A percentile compares a stretch with the other conserved stretches of the same genome.
Evolutionary conservation across 2,888 invertebrate species (phyloP).

Genomic region (Hyposoter didymator): DNA sequence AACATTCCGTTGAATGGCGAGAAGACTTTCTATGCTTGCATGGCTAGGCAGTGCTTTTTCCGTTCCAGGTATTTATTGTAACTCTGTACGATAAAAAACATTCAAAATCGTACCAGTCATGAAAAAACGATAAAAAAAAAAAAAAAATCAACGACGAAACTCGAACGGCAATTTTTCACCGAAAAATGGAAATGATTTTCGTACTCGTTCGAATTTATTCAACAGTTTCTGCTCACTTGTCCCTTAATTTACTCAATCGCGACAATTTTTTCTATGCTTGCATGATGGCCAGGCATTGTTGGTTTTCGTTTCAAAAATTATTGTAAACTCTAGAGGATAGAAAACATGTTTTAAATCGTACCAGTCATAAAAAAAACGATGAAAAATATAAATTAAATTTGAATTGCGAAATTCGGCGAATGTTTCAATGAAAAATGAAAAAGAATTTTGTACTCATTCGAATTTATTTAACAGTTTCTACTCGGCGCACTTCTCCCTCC

Average conservation of each 20-base stretch:
- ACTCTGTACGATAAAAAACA: neutral
- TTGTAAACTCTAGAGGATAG: neutral
- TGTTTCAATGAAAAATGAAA: neutral
- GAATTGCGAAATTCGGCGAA: neutral
- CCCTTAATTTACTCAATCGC: conserved; percentile 18
- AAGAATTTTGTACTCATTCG: neutral
- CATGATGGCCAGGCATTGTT: neutral
- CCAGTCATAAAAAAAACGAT: neutral
- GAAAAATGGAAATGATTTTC: neutral
- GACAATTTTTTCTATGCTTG: neutral
- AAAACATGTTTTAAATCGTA: neutral
- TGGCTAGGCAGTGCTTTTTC: neutral
- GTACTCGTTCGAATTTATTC: conserved; percentile 26
- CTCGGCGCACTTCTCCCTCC: neutral
- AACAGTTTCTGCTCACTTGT: neutral
- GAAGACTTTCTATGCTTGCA: neutral
- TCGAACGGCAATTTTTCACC: neutral
- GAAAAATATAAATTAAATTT: neutral
- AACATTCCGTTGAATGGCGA: neutral
- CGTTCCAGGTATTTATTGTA: neutral
- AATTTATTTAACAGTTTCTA: conserved; percentile 36
- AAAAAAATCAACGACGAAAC: neutral
- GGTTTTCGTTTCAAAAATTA: neutral
- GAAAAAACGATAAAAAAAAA: neutral
- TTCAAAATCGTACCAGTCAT: neutral